These are phyloP conservation scores for Thaumetopoea pityocampa DNA, from an alignment of 1,140 invertebrate species.

Conservation along the genomic window DNA sequence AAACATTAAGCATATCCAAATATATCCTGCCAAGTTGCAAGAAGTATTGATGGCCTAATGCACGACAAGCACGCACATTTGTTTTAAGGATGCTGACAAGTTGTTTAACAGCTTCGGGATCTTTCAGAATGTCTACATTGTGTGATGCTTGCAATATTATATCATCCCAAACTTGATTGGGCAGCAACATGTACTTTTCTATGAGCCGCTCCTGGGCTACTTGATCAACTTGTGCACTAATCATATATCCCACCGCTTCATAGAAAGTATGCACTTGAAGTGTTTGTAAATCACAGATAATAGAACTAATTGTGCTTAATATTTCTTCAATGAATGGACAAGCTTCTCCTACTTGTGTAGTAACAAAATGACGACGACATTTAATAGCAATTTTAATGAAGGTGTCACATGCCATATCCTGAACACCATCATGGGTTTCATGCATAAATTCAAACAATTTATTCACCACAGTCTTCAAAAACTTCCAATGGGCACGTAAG, in stretches of 20 bases:
- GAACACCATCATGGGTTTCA: slow-evolving; percentile 99
- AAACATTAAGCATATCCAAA: slow-evolving; percentile 99
- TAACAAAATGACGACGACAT: slow-evolving; percentile 98
- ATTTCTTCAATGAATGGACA: slow-evolving; percentile 99
- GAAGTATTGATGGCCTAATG: slow-evolving; percentile 97
- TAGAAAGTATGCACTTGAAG: slow-evolving; percentile 99
- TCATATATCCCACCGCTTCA: slow-evolving; percentile 99
- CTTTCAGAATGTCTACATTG: slow-evolving; percentile 97
- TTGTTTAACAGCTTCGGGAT: slow-evolving; percentile 97
- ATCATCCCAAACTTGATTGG: slow-evolving; percentile 99
- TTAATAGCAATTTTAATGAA: slow-evolving; percentile 99
- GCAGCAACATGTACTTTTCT: slow-evolving; percentile 97
- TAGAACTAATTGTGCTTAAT: slow-evolving; percentile 94
- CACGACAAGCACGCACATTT: slow-evolving; percentile 98
- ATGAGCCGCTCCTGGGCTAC: slow-evolving; percentile 94
- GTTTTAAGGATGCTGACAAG: slow-evolving; percentile 98
- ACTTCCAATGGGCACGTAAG: slow-evolving; percentile 99
- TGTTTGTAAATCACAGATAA: slow-evolving; percentile 98
- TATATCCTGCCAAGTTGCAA: slow-evolving; percentile 97
- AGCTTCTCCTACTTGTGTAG: slow-evolving; percentile 96
- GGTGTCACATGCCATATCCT: slow-evolving; percentile 99
- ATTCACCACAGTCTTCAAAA: slow-evolving; percentile 99
- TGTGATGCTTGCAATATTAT: slow-evolving; percentile 97
- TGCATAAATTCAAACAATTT: slow-evolving; percentile 99
- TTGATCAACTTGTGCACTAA: slow-evolving; percentile 94